phyloP scores from a whole-genome alignment of 2,113 vertebrate species.

The Cottus gobio region DNA sequence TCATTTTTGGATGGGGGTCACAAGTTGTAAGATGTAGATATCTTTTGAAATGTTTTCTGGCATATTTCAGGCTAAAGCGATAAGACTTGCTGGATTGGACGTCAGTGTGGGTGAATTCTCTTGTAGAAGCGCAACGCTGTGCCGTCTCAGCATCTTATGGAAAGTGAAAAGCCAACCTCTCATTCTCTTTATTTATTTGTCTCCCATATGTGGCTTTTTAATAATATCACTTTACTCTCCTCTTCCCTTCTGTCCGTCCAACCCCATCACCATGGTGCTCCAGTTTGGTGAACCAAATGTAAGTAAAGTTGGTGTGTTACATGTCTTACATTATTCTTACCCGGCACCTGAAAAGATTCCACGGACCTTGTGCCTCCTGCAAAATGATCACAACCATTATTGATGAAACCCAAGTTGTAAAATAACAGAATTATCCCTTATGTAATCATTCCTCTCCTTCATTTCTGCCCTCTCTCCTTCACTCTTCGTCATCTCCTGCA shows the following conservation, averaged over 20 bases:
- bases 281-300: no score
- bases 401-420: not conserved
- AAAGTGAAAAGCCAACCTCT: not conserved
- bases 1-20: conserved; percentile 23
- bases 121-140: not conserved
- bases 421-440: not conserved
- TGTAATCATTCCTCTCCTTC: not conserved
- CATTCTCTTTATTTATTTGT: conserved; percentile 2
- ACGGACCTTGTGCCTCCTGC: not conserved
- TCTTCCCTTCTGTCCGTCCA: not conserved
- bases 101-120: conserved; percentile 4
- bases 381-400: not conserved
- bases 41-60: conserved; percentile 32
- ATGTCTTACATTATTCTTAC: no score
- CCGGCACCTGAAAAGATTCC: not conserved
- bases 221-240: not conserved
- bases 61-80: conserved; percentile 9
- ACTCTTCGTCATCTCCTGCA: not conserved
- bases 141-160: not conserved
- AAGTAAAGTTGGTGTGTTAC: no score
- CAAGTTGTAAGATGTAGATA: conserved; percentile 14
- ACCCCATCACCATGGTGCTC: not conserved
- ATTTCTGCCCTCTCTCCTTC: not conserved
- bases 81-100: not conserved
- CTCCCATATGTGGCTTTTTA: not conserved